Evolutionary conservation across 2,888 invertebrate genomes (phyloP).

Genomic region (Pharmacophagus antenor): DNA sequence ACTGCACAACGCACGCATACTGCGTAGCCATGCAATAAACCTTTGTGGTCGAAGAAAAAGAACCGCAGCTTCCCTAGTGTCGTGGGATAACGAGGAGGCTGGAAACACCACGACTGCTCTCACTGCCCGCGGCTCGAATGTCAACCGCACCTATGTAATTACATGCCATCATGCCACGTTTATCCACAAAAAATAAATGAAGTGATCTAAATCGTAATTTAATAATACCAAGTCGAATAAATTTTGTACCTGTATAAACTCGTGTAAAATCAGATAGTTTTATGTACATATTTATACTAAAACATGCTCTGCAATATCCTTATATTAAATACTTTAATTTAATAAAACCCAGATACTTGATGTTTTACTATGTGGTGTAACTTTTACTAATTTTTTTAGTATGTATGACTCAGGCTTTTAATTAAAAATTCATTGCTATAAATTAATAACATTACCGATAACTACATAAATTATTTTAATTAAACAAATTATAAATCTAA

Average conservation of each 20-base stretch:
- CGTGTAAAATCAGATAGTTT: not conserved
- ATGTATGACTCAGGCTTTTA: not conserved
- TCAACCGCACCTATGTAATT: constrained; percentile 66
- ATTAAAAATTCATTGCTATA: not conserved
- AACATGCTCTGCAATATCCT: not conserved
- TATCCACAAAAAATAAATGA: constrained; percentile 27
- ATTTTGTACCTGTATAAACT: not conserved
- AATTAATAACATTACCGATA: not conserved
- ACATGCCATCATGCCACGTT: constrained; percentile 46
- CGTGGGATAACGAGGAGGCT: constrained; percentile 60
- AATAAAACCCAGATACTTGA: not conserved
- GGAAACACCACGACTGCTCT: constrained; percentile 42
- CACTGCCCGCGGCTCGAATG: constrained; percentile 57
- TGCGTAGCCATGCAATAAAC: constrained; percentile 16
- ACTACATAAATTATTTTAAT: not conserved
- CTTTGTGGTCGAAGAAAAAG: constrained; percentile 40
- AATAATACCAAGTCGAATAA: constrained; percentile 14
- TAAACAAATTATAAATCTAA: too few relatives aligned
- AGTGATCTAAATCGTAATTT: constrained; percentile 23
- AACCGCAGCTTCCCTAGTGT: constrained; percentile 67
- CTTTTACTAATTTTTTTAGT: not conserved
- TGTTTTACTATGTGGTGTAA: not conserved
- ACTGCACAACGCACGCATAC: not conserved
- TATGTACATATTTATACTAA: not conserved
- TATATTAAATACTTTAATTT: too few relatives aligned